Base-by-base conservation (phyloP, 2,113 vertebrate genomes). In the Notechis scutatus region DNA sequence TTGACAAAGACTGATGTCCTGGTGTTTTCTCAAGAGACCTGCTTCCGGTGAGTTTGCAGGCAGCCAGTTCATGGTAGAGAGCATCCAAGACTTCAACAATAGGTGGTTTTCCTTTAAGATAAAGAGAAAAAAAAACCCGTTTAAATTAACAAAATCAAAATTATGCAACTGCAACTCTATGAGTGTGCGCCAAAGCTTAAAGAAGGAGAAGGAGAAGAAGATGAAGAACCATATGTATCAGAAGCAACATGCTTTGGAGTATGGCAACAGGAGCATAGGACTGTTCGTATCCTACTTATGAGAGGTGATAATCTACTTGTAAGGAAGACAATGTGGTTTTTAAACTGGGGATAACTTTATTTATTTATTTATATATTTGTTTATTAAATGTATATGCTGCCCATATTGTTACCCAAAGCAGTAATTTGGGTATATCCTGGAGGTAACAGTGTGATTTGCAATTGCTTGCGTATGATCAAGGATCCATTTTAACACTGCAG, bases 51-150 rank as follows among this genome's bases (percentile, higher is more conserved):
- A 99, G 97, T 87, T 99, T 98, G 87, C 98, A 99, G 92, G 98
- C 97, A 55, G 98, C 93, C 97, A 99, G 96, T 96, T 98, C 98
- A 1, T 98, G 98, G 96, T 98, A 97, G 6, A 99, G 97, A 45
- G 98, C 98, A 24, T 99, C 98, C 94, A 99, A 97, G 92, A 98
- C 97, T 92, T 98, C 98, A 42, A 97, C 96, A 4, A 99, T 98
- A 94, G 98, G 97, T 34, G 97, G 96, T 94, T 98, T 98, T 85
- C 98, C 97, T 96, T 98, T 20, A 92, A 91, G 57, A 94, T 87
- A 95, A 89, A 96, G 50, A 21, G 29, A 95, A 0, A 59, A 26
- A 21, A 14, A 85, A 61, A 15, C 14, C 2, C 8, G 0, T 0
- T 95, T 11, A 56, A 26, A 29, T 29, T 85, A 94, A 59, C 26